These are phyloP conservation scores for Channallabes apus DNA, from an alignment of 2,797 vertebrate species.

Conservation along the genomic window DNA sequence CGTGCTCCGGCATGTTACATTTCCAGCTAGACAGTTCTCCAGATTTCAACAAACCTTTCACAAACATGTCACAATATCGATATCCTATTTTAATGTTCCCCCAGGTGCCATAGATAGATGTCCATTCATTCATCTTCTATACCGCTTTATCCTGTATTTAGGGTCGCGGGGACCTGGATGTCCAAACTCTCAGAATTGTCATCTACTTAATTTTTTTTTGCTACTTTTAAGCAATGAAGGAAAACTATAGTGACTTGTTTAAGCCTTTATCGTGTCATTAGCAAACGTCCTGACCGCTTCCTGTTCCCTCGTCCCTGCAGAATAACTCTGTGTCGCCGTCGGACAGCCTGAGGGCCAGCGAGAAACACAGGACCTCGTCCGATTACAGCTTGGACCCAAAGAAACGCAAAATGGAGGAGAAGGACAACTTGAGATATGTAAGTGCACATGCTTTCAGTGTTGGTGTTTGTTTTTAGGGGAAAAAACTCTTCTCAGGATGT, in stretches of 20 bases:
- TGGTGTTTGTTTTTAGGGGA: neutral
- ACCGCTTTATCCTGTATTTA: no score
- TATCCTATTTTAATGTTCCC: neutral
- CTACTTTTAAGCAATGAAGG: neutral
- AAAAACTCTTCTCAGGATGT: neutral
- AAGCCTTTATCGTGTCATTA: neutral
- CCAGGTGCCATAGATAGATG: no score
- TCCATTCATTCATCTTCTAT: no score
- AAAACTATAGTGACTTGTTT: neutral
- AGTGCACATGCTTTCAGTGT: slow-evolving; percentile 51
- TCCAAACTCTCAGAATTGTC: neutral
- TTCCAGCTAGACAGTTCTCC: neutral
- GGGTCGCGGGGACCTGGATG: no score
- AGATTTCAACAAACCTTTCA: neutral
- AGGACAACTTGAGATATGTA: slow-evolving; percentile 95
- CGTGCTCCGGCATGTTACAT: neutral
- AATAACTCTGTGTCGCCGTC: slow-evolving; percentile 94
- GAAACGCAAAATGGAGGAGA: slow-evolving; percentile 94
- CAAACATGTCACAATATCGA: neutral
- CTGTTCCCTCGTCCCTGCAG: slow-evolving; percentile 62
- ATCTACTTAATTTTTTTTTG: neutral
- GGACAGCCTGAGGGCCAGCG: slow-evolving; percentile 88
- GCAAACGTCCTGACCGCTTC: neutral
- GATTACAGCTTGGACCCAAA: slow-evolving; percentile 91
- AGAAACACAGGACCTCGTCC: slow-evolving; percentile 89